Evolutionary conservation across 2,888 invertebrate species (phyloP).

Genomic region (Alloplasta piceator): DNA sequence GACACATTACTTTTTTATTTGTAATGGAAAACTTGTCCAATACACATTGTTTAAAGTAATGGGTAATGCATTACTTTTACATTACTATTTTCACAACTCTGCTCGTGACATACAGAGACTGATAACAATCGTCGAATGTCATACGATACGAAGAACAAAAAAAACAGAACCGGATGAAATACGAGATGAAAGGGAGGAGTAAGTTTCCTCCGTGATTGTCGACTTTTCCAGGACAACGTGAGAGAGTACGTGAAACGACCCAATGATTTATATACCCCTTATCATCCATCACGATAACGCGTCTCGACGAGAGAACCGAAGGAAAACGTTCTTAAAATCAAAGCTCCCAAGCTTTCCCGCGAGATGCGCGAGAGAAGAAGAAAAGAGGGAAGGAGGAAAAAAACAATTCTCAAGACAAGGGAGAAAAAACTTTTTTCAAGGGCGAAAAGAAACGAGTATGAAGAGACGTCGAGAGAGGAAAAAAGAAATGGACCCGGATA

Average conservation of each 20-base stretch:
- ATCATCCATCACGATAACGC: conserved; percentile 53
- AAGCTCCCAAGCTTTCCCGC: neutral
- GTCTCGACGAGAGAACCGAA: neutral
- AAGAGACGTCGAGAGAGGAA: conserved; percentile 25
- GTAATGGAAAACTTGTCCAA: too few relatives aligned
- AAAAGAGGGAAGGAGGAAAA: neutral
- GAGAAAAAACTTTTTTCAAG: neutral
- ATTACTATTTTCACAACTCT: too few relatives aligned
- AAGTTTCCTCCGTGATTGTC: conserved; percentile 31
- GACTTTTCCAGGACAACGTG: conserved; percentile 4
- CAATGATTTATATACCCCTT: conserved; percentile 42
- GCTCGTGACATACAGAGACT: too few relatives aligned
- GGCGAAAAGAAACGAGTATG: conserved; percentile 19
- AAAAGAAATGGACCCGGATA: too few relatives aligned
- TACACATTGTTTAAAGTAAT: too few relatives aligned
- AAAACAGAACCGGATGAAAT: neutral
- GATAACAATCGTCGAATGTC: neutral
- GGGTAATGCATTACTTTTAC: too few relatives aligned
- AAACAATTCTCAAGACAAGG: conserved; percentile 14
- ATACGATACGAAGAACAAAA: neutral
- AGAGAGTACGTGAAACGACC: conserved; percentile 8
- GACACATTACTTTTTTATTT: too few relatives aligned
- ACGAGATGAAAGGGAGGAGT: conserved; percentile 11
- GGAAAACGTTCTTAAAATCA: neutral
- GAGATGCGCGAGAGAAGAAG: neutral